Evolutionary conservation across 2,797 vertebrate genomes (phyloP), one percentile per base, ranked within the genome.

Genomic region (Microchirus variegatus): DNA sequence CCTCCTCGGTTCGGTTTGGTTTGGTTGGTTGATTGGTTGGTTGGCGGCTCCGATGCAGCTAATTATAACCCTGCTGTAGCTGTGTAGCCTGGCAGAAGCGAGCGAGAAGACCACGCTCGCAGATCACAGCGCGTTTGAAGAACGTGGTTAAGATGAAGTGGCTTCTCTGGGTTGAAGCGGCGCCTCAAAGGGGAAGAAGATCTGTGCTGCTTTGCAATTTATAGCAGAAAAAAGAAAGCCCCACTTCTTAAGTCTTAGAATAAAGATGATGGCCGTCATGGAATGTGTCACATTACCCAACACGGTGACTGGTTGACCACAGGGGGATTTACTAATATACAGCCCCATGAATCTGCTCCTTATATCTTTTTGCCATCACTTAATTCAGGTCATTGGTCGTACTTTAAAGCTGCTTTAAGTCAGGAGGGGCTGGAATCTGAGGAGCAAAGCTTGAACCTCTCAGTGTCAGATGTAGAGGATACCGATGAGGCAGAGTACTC

Each of bases 41-140:
- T 83, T 73, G 77, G 60, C 70, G 47, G 61, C 75, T 75, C 42
- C 59, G 72, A 78, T 70, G 81, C 49, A 31, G 82, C 82, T 91
- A 89, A 90, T 91, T 89, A 89, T 83, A 88, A 85, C 73, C 75
- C 61, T 31, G 73, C 77, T 70, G 82, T 81, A 75, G 81, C 83
- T 81, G 71, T 80, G 77, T 64, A 78, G 75, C 80, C 86, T 87
- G 77, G 80, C 86, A 85, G 85, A 76, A 66, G 73, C 77, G 70
- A 66, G 73, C 77, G 70, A 60, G 73, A 73, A 75, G 70, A 73
- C 63, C 58, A 63, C 48, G 22, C 22, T 22, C 14, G 4, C 57
- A 44, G 68, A 90, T 88, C 87, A 84, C 19, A 88, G 77, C 19
- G 3, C 18, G 66, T 87, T 88, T 87, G 83, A 89, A 88, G 87